Conservation (phyloP, 1,140 invertebrate species). For the Eriocheir sinensis region DNA sequence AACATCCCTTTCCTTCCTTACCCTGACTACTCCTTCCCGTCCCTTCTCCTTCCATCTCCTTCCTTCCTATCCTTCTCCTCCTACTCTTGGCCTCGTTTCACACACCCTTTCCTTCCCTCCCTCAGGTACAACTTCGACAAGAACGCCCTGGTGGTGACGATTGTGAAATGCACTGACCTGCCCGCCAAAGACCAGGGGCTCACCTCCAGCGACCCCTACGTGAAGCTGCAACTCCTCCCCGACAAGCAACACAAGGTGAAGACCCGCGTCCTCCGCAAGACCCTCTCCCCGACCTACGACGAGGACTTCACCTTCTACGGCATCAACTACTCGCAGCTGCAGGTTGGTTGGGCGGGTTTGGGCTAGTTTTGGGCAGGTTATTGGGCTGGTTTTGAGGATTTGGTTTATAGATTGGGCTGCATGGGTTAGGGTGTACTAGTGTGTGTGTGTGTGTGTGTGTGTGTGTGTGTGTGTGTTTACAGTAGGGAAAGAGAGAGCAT, state of each 20-base stretch:
- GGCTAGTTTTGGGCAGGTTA: too few species aligned
- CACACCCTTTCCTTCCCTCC: conserved; percentile 70
- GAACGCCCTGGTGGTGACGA: conserved; percentile 94
- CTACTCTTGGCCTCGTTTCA: too few species aligned
- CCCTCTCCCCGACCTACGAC: conserved; percentile 95
- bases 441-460: background rate
- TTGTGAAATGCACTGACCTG: conserved; percentile 92
- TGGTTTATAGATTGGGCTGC: too few species aligned
- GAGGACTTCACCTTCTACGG: conserved; percentile 99
- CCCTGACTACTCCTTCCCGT: too few species aligned
- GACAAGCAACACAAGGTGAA: conserved; percentile 98
- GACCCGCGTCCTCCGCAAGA: conserved; percentile 95
- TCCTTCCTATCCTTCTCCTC: too few species aligned
- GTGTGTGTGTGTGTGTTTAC: background rate
- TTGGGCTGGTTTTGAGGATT: too few species aligned
- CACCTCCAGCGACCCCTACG: conserved; percentile 92
- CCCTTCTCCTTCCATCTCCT: too few species aligned
- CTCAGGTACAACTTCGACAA: conserved; percentile 92
- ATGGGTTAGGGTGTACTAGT: too few species aligned
- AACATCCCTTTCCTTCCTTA: too few species aligned
- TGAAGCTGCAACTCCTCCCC: conserved; percentile 95
- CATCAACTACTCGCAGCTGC: conserved; percentile 90
- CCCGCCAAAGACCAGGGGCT: conserved; percentile 89
- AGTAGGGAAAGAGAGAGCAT: conserved; percentile 12
- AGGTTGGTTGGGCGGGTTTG: conserved; percentile 82